Conservation (phyloP, 2,888 invertebrate species). For the Hydropsyche betteni region DNA sequence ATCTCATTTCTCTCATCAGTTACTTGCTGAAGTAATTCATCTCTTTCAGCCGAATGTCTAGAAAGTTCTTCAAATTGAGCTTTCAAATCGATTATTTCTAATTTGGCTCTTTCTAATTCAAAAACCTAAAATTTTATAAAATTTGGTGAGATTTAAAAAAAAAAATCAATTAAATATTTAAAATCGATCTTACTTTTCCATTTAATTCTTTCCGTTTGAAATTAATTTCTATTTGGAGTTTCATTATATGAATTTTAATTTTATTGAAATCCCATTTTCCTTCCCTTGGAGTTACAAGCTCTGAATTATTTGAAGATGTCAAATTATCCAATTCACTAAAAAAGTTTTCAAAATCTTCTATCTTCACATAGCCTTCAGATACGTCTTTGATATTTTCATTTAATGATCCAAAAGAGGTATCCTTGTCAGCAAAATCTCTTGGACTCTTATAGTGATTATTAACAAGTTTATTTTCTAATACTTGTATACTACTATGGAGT, state of each 20-base stretch:
- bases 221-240: constrained; percentile 62
- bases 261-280: constrained; percentile 69
- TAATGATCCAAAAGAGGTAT: constrained; percentile 45
- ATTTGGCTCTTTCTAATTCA: constrained; percentile 63
- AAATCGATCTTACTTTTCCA: constrained; percentile 59
- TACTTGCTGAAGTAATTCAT: constrained; percentile 52
- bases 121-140: constrained; percentile 58
- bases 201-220: constrained; percentile 64
- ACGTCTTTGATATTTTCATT: constrained; percentile 54
- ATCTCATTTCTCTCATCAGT: constrained; percentile 63
- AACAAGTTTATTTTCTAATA: constrained; percentile 64
- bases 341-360: constrained; percentile 49
- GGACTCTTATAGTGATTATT: constrained; percentile 57
- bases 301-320: constrained; percentile 25
- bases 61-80: constrained; percentile 42
- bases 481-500: constrained; percentile 59
- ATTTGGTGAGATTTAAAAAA: not conserved
- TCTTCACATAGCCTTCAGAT: constrained; percentile 44
- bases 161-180: not conserved
- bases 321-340: constrained; percentile 45
- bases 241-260: constrained; percentile 62
- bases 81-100: constrained; percentile 63
- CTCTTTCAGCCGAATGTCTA: constrained; percentile 44
- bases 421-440: constrained; percentile 55
- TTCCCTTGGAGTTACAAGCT: constrained; percentile 48